Conservation (phyloP, 1,140 invertebrate species). For the Plectus sambesii region DNA sequence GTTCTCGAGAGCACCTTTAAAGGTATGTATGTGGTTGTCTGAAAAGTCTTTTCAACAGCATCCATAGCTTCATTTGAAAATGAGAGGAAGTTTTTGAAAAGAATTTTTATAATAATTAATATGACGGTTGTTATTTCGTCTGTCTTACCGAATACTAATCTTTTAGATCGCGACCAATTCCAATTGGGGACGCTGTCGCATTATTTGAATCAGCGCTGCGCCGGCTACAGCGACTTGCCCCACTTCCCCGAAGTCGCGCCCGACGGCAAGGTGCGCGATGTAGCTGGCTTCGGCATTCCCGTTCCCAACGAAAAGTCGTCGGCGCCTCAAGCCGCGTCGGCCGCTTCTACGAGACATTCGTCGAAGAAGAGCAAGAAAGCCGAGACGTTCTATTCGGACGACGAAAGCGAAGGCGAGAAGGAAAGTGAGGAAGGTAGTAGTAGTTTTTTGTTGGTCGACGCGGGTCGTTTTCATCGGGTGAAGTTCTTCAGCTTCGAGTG, state of each 20-base stretch:
- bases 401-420: constrained; percentile 31
- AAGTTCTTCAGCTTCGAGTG: too few relatives aligned
- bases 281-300: constrained; percentile 27
- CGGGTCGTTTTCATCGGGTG: not conserved
- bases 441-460: not conserved
- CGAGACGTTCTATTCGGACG: constrained; percentile 37
- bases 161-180: constrained; percentile 65
- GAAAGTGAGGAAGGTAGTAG: constrained; percentile 31
- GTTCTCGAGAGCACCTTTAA: constrained; percentile 56
- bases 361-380: constrained; percentile 14
- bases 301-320: constrained; percentile 33
- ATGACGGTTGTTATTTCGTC: too few relatives aligned
- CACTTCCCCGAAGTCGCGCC: constrained; percentile 66
- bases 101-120: too few relatives aligned
- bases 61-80: too few relatives aligned
- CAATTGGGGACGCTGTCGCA: constrained; percentile 90
- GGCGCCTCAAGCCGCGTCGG: constrained; percentile 34
- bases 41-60: too few relatives aligned
- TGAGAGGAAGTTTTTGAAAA: too few relatives aligned
- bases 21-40: too few relatives aligned
- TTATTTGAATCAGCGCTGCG: constrained; percentile 70
- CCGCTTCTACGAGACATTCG: constrained; percentile 35
- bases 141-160: too few relatives aligned
- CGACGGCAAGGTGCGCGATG: constrained; percentile 51
- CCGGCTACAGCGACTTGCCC: constrained; percentile 76